These are phyloP conservation scores for Nipponia nippon DNA, from an alignment of 2,113 vertebrate genomes.

Conservation along the genomic window DNA sequence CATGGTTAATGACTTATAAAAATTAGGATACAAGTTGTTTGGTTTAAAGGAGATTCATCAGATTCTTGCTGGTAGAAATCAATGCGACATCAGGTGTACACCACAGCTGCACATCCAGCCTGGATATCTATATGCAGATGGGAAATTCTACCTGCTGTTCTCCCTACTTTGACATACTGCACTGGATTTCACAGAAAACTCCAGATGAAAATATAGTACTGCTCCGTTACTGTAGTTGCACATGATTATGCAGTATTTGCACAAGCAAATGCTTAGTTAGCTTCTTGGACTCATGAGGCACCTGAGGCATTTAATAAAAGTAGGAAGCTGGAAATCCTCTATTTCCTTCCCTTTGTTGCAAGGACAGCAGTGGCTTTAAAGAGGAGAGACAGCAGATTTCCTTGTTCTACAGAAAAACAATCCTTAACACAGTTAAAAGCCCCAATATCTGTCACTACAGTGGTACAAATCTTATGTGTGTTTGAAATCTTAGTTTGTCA, in stretches of 20 bases:
- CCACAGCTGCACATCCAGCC: not conserved
- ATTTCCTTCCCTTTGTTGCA: not conserved
- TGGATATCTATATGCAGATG: not conserved
- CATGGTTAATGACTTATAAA: not conserved
- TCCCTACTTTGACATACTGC: not conserved
- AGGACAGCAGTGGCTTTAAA: not conserved
- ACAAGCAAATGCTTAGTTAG: not conserved
- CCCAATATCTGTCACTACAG: not conserved
- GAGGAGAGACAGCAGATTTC: not conserved
- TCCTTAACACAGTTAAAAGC: not conserved
- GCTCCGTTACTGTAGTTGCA: rapidly evolving
- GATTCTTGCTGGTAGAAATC: not conserved
- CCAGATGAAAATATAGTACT: not conserved
- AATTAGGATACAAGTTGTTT: not conserved
- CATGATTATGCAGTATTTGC: not conserved
- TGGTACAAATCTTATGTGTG: not conserved
- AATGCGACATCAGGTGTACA: not conserved
- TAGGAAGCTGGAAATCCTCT: not conserved
- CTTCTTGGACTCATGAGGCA: not conserved
- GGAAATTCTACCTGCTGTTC: not conserved
- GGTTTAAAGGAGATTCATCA: not conserved
- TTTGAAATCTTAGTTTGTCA: not conserved
- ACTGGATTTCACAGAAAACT: not conserved
- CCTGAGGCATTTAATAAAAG: not conserved
- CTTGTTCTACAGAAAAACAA: not conserved